phyloP scores from a whole-genome alignment of 2,113 vertebrate species.

The Alexandromys fortis region DNA sequence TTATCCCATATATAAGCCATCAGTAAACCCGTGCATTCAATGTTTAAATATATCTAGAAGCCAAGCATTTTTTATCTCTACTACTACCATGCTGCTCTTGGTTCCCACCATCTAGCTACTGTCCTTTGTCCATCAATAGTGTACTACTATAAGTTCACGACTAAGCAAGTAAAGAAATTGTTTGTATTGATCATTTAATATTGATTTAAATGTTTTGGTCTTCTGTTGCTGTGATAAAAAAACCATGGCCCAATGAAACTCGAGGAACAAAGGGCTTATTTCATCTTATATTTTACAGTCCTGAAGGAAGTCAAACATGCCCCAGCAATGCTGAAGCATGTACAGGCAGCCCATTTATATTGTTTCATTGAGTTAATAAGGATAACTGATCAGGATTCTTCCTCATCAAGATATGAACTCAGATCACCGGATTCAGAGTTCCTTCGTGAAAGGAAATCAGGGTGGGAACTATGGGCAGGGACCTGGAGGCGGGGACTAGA shows the following conservation, averaged over 20 bases:
- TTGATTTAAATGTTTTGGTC: neutral
- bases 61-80: neutral
- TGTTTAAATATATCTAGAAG: neutral
- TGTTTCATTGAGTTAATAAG: too few relatives aligned
- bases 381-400: too few relatives aligned
- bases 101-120: accelerated
- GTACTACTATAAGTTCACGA: neutral
- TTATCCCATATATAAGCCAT: neutral
- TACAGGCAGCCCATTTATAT: too few relatives aligned
- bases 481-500: neutral
- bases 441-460: neutral
- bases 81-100: neutral
- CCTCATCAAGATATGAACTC: too few relatives aligned
- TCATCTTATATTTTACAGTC: neutral
- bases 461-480: neutral
- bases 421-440: too few relatives aligned
- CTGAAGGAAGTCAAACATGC: neutral
- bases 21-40: neutral
- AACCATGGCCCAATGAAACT: neutral
- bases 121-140: too few relatives aligned
- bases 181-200: slow-evolving; percentile 3
- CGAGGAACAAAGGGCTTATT: neutral
- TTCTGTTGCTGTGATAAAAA: neutral
- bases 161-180: neutral
- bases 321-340: too few relatives aligned